These are phyloP conservation scores for Lichenostomus cassidix DNA, from an alignment of 2,113 vertebrate genomes.

Conservation along the genomic window DNA sequence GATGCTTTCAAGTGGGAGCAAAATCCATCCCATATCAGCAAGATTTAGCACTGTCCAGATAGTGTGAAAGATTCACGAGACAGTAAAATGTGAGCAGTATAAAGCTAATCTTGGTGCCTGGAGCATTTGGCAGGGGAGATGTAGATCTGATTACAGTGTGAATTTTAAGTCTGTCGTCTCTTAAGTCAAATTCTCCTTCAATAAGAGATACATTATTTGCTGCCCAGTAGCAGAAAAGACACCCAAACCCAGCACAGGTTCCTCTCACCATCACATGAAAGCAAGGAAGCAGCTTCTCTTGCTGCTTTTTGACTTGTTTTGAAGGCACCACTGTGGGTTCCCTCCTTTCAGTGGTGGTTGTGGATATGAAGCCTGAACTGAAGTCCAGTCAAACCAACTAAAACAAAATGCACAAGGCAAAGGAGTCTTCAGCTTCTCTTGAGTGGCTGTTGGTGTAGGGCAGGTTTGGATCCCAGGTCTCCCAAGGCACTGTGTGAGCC, in stretches of 20 bases:
- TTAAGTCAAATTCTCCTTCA: neutral
- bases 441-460: fast-evolving
- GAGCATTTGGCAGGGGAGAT: neutral
- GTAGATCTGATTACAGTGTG: neutral
- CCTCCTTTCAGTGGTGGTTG: neutral
- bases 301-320: neutral
- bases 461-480: neutral
- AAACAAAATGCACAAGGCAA: neutral
- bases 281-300: neutral
- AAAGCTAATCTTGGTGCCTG: neutral
- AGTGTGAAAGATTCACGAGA: constrained; percentile 22
- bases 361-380: neutral
- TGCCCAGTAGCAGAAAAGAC: neutral
- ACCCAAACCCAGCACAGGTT: neutral
- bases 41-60: constrained; percentile 32
- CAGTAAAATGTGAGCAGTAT: constrained; percentile 18
- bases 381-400: neutral
- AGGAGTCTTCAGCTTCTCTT: neutral
- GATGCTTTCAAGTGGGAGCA: neutral
- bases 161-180: constrained; percentile 4
- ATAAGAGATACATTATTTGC: neutral
- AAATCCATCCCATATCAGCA: neutral
- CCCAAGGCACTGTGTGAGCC: neutral
- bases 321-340: neutral
- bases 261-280: neutral